phyloP scores from a whole-genome alignment of 2,113 vertebrate genomes.

The Ondatra zibethicus region DNA sequence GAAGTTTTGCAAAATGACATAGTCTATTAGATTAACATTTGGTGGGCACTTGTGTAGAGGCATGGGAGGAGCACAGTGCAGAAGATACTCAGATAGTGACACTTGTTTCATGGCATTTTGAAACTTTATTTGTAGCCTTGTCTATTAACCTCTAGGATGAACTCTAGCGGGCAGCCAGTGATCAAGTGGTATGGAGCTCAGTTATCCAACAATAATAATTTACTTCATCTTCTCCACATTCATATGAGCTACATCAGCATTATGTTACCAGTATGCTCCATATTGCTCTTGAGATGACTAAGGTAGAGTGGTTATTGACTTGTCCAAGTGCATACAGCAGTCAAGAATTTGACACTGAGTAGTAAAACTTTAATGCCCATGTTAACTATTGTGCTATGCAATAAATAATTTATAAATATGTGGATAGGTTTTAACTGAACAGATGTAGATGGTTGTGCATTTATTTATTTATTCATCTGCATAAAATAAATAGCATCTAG shows the following conservation, averaged over 20 bases:
- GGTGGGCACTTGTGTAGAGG: not conserved
- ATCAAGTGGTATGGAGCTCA: constrained; percentile 36
- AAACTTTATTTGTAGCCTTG: not conserved
- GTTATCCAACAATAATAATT: constrained; percentile 16
- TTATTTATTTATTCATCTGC: constrained; percentile 26
- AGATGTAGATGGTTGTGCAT: constrained; percentile 22
- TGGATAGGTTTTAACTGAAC: constrained; percentile 20
- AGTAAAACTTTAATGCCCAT: not conserved
- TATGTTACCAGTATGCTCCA: not conserved
- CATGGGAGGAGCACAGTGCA: not conserved
- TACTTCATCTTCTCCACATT: constrained; percentile 30
- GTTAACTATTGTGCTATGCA: not conserved
- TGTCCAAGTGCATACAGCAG: not conserved
- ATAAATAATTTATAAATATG: constrained; percentile 27
- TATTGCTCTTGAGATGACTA: constrained; percentile 14
- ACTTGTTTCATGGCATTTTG: constrained; percentile 19
- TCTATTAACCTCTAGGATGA: constrained; percentile 7
- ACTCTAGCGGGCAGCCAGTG: constrained; percentile 44
- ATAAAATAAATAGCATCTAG: constrained; percentile 13
- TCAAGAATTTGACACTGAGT: not conserved
- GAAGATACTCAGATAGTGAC: not conserved
- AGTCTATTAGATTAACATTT: not conserved
- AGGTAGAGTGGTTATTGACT: not conserved
- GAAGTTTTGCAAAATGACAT: not conserved
- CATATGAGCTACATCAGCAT: not conserved